Evolutionary conservation across 2,113 vertebrate genomes (phyloP).

Genomic region (Otus sunia): DNA sequence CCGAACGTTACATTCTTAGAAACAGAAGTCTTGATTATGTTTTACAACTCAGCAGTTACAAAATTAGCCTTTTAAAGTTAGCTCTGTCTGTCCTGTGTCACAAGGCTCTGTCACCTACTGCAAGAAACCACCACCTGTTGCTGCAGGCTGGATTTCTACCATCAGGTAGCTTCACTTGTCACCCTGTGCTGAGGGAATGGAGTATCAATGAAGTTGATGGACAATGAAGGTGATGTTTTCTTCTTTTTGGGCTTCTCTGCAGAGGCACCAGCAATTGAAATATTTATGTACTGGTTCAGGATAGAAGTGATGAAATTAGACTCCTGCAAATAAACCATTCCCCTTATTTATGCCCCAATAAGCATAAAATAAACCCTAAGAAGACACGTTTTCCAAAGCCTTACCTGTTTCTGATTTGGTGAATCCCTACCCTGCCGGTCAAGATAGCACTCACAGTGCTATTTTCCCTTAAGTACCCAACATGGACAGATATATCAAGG

Average conservation of each 20-base stretch:
- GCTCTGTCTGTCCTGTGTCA: neutral
- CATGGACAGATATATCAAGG: neutral
- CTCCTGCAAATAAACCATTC: neutral
- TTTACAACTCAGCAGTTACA: neutral
- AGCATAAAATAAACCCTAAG: neutral
- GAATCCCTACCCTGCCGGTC: neutral
- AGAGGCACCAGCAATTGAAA: neutral
- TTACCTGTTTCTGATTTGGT: neutral
- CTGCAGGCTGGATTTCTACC: neutral
- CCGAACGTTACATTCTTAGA: neutral
- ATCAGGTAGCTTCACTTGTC: neutral
- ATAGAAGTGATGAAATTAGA: neutral
- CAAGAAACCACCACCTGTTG: neutral
- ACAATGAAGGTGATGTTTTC: neutral
- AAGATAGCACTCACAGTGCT: neutral
- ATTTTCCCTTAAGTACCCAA: neutral
- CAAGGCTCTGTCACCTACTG: neutral
- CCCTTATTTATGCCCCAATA: neutral
- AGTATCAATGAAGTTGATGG: neutral
- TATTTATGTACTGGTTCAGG: neutral
- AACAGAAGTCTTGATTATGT: neutral
- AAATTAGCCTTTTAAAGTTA: neutral
- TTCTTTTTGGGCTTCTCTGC: neutral
- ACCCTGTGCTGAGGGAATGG: neutral
- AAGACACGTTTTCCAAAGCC: neutral